phyloP scores from a whole-genome alignment of 2,888 invertebrate species.

The Norana najaformis region DNA sequence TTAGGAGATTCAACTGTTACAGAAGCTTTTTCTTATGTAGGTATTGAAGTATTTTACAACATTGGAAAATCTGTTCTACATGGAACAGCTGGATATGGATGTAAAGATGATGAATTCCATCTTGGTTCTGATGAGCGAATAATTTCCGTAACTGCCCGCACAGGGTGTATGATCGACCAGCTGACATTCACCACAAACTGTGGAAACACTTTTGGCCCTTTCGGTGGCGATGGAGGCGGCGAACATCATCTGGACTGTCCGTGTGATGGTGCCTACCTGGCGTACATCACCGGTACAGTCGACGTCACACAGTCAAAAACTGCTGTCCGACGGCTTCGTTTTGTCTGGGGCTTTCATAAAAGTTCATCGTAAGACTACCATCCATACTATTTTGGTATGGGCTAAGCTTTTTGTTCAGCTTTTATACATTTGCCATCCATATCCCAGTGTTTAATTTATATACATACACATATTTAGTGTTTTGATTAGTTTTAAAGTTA shows the following conservation, averaged over 20 bases:
- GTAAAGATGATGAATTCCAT: background rate
- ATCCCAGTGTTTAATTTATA: too few relatives aligned
- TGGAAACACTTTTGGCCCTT: background rate
- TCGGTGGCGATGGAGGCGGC: background rate
- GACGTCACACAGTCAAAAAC: background rate
- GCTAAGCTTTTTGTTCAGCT: too few relatives aligned
- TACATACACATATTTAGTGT: too few relatives aligned
- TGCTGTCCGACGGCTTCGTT: slow-evolving; percentile 25
- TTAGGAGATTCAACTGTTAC: too few relatives aligned
- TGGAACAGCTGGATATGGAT: background rate
- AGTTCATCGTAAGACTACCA: background rate
- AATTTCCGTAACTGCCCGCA: background rate
- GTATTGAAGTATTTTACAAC: background rate
- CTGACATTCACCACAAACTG: background rate
- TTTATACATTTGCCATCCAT: too few relatives aligned
- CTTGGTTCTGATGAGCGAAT: background rate
- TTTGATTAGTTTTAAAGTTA: too few relatives aligned
- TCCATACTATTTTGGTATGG: too few relatives aligned
- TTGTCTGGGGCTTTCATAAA: slow-evolving; percentile 22
- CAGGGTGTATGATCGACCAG: background rate
- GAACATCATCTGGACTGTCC: background rate
- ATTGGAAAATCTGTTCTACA: background rate
- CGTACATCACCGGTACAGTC: too few relatives aligned
- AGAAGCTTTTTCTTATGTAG: too few relatives aligned
- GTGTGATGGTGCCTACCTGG: background rate